A percentile compares a stretch with the other conserved stretches of the same genome.
Evolutionary conservation across 2,888 invertebrate genomes (phyloP).

Genomic region (Axea sp.): DNA sequence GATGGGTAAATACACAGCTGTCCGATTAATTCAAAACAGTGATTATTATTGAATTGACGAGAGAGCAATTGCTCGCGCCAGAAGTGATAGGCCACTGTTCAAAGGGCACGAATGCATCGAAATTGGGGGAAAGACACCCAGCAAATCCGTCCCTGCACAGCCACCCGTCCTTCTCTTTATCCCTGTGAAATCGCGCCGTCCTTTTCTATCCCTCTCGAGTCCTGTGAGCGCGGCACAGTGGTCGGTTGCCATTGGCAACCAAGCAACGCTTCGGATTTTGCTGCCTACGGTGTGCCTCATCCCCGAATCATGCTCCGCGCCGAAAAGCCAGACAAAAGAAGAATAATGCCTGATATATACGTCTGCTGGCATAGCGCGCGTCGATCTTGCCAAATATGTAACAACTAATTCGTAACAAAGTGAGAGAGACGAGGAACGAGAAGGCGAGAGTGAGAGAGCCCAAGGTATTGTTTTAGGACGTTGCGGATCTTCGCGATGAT

Average conservation of each 20-base stretch:
- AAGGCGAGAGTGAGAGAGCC: slow-evolving; percentile 4
- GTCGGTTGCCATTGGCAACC: slow-evolving; percentile 61
- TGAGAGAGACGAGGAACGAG: slow-evolving; percentile 1
- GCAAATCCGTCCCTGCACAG: slow-evolving; percentile 30
- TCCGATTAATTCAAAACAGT: too few species aligned
- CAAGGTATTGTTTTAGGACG: slow-evolving; percentile 21
- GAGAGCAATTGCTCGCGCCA: too few species aligned
- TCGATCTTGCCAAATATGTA: slow-evolving; percentile 50
- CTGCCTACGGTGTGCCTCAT: slow-evolving; percentile 54
- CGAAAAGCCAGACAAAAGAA: slow-evolving; percentile 63
- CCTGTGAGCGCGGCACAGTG: slow-evolving; percentile 45
- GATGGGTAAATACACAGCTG: too few species aligned
- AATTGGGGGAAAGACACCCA: slow-evolving; percentile 2
- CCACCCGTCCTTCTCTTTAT: slow-evolving; percentile 34
- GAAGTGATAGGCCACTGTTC: too few species aligned
- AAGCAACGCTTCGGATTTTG: slow-evolving; percentile 62
- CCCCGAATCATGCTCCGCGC: slow-evolving; percentile 42
- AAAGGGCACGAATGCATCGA: slow-evolving; percentile 3
- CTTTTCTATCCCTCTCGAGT: slow-evolving; percentile 42
- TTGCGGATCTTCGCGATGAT: slow-evolving; percentile 7
- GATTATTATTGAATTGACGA: too few species aligned
- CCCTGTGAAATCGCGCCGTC: slow-evolving; percentile 18
- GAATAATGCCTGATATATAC: slow-evolving; percentile 49
- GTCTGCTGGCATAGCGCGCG: slow-evolving; percentile 37
- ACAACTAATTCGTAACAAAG: slow-evolving; percentile 32